Conservation (phyloP, 2,113 vertebrate species). For the Felis chaus region DNA sequence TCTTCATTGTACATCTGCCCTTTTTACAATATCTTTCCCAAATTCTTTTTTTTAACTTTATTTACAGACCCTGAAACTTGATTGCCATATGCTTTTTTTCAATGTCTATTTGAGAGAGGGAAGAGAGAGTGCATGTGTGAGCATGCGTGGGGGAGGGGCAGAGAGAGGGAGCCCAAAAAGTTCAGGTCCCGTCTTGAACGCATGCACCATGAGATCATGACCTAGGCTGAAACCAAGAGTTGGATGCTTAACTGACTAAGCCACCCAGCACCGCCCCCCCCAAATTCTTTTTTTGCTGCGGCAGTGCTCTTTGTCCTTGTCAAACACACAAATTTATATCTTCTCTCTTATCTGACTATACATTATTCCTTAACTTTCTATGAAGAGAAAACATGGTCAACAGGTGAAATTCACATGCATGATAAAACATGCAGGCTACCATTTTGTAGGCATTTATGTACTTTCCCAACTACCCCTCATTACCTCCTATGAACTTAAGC, state of each 20-base stretch:
- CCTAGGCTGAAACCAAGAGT: too few relatives aligned
- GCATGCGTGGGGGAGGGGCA: too few relatives aligned
- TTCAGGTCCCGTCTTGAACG: too few relatives aligned
- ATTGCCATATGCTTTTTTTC: too few relatives aligned
- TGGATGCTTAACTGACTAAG: too few relatives aligned
- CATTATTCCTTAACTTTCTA: neutral
- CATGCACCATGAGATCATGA: too few relatives aligned
- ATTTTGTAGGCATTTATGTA: neutral
- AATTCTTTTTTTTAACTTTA: neutral
- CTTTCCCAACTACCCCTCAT: neutral
- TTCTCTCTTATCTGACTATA: neutral
- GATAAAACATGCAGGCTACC: neutral
- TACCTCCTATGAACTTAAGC: neutral
- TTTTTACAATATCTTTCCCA: neutral
- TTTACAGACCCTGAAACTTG: too few relatives aligned
- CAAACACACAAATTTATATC: neutral
- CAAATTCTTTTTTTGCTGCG: neutral
- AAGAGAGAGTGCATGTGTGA: too few relatives aligned
- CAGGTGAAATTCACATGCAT: neutral
- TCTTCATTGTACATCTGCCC: neutral
- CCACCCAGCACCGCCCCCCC: too few relatives aligned
- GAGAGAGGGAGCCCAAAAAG: too few relatives aligned
- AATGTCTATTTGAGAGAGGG: too few relatives aligned
- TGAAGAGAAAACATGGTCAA: neutral
- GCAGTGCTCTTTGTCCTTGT: neutral